Evolutionary conservation across 2,888 invertebrate genomes (phyloP).

Genomic region (Hydrotaea diabolus): DNA sequence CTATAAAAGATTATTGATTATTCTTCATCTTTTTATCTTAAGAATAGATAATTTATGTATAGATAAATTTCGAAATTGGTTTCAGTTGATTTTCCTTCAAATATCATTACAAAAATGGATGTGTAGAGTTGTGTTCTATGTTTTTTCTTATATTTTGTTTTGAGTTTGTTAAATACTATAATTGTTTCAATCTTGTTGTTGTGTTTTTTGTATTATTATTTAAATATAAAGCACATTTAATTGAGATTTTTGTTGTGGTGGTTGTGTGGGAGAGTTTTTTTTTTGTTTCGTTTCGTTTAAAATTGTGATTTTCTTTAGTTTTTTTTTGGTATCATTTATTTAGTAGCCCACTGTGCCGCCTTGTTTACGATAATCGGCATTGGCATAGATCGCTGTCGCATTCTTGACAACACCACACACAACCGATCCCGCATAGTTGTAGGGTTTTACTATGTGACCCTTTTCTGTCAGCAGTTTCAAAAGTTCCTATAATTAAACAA

Average conservation of each 20-base stretch:
- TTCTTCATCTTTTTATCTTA: not conserved
- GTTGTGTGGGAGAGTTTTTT: slow-evolving; percentile 38
- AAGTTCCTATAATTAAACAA: slow-evolving; percentile 82
- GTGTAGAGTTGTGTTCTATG: slow-evolving; percentile 29
- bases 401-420: slow-evolving; percentile 87
- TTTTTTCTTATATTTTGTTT: not conserved
- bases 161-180: slow-evolving; percentile 49
- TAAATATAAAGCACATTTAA: slow-evolving; percentile 67
- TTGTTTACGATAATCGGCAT: slow-evolving; percentile 91
- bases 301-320: not conserved
- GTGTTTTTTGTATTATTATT: slow-evolving; percentile 32
- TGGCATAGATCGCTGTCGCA: slow-evolving; percentile 86
- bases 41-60: slow-evolving; percentile 7
- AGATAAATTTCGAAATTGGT: slow-evolving; percentile 28
- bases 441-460: slow-evolving; percentile 85
- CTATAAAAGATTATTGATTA: slow-evolving; percentile 6
- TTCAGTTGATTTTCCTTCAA: slow-evolving; percentile 9
- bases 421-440: slow-evolving; percentile 83
- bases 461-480: slow-evolving; percentile 84
- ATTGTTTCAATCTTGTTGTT: slow-evolving; percentile 13
- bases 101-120: slow-evolving; percentile 59
- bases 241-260: slow-evolving; percentile 60
- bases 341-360: slow-evolving; percentile 89
- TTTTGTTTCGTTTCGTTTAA: not conserved
- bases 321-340: slow-evolving; percentile 73